Conservation (phyloP, 2,888 invertebrate species). For the Trichogramma evanescens region DNA sequence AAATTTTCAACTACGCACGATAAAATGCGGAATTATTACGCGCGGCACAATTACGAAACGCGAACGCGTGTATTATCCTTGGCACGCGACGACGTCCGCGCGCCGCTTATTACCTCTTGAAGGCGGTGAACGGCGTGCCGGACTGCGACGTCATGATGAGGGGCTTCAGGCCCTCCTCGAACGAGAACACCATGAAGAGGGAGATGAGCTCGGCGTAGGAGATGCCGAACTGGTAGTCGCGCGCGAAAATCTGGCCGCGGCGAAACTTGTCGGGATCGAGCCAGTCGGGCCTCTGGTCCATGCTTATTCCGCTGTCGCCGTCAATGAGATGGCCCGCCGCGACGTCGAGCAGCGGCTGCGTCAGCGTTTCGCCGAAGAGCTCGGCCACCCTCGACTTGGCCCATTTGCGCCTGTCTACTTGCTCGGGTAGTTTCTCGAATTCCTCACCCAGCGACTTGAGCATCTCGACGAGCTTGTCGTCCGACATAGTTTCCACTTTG, state of each 20-base stretch:
- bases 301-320: slow-evolving; percentile 30
- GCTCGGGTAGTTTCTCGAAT: slow-evolving; percentile 4
- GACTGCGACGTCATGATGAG: slow-evolving; percentile 50
- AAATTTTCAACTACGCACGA: not conserved
- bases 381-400: not conserved
- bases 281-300: slow-evolving; percentile 42
- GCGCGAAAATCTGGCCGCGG: slow-evolving; percentile 48
- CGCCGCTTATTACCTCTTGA: slow-evolving; percentile 30
- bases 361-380: not conserved
- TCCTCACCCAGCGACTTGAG: not conserved
- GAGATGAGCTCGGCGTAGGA: slow-evolving; percentile 42
- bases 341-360: slow-evolving; percentile 8
- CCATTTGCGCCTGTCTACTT: slow-evolving; percentile 6
- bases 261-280: slow-evolving; percentile 46
- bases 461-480: not conserved
- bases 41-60: no score
- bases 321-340: slow-evolving; percentile 7
- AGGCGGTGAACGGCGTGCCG: slow-evolving; percentile 47
- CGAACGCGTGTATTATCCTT: no score
- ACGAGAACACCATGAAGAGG: slow-evolving; percentile 44
- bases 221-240: slow-evolving; percentile 40
- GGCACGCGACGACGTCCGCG: no score
- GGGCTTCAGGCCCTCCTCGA: slow-evolving; percentile 43
- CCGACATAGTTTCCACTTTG: not conserved
- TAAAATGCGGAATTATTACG: not conserved